Conservation (phyloP, 2,113 vertebrate species). For the Oreochromis tanganicae region DNA sequence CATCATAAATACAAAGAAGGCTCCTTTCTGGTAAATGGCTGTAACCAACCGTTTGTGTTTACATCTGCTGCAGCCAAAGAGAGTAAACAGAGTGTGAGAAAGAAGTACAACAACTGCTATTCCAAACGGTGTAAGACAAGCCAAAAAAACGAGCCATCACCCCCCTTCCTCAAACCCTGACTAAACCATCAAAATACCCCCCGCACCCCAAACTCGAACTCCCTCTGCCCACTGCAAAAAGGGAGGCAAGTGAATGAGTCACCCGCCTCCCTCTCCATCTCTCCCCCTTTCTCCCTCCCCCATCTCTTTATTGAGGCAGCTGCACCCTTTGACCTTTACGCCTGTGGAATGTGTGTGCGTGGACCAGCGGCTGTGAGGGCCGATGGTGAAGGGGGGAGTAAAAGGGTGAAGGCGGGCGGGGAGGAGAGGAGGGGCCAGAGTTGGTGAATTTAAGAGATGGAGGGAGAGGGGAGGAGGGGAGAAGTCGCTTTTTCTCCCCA, state of each 20-base stretch:
- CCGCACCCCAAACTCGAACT: background rate
- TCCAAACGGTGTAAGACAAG: constrained; percentile 14
- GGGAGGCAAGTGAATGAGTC: constrained; percentile 65
- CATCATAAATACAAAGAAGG: constrained; percentile 37
- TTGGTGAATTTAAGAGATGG: constrained; percentile 31
- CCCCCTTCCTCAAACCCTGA: background rate
- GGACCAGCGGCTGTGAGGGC: constrained; percentile 7
- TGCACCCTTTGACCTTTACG: constrained; percentile 77
- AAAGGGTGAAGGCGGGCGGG: constrained; percentile 5
- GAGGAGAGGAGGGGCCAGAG: background rate
- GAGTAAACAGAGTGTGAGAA: constrained; percentile 55
- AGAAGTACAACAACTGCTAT: constrained; percentile 42
- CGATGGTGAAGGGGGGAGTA: constrained; percentile 1
- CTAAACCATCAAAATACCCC: background rate
- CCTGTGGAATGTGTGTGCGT: constrained; percentile 69
- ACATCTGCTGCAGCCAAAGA: constrained; percentile 56
- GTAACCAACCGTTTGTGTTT: constrained; percentile 48
- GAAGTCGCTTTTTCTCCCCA: constrained; percentile 62
- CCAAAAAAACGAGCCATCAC: constrained; percentile 1
- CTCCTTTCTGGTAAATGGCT: constrained; percentile 41
- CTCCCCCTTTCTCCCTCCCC: constrained; percentile 28
- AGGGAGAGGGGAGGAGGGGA: constrained; percentile 7
- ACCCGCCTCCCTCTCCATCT: constrained; percentile 22
- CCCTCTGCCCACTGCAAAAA: constrained; percentile 43
- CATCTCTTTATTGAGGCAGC: constrained; percentile 72